Conservation (phyloP, 2,113 vertebrate genomes). For the Microcebus tavaratra region DNA sequence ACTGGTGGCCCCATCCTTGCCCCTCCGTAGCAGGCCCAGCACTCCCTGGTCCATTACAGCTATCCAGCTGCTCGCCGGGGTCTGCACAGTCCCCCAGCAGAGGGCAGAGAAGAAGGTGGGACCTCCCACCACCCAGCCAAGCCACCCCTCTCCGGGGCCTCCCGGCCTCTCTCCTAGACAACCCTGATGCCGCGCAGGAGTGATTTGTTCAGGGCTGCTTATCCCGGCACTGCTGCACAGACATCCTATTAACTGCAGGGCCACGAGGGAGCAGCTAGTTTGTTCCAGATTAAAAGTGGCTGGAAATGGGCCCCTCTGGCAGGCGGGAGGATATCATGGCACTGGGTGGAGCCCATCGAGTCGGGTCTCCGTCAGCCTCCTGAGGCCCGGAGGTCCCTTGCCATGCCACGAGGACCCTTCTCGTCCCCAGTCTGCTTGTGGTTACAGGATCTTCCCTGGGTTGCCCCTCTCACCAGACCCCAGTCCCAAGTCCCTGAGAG, state of each 20-base stretch:
- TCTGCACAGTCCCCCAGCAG: too few relatives aligned
- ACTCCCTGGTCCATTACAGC: not conserved
- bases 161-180: not conserved
- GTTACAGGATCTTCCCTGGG: not conserved
- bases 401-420: not conserved
- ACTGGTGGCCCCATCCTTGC: not conserved
- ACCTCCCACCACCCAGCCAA: not conserved
- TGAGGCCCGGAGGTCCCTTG: not conserved
- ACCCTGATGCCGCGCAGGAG: not conserved
- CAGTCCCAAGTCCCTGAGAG: not conserved
- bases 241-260: constrained; percentile 58
- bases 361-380: not conserved
- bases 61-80: not conserved
- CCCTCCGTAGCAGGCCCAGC: not conserved
- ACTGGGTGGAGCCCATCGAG: not conserved
- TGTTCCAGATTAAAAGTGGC: constrained; percentile 60
- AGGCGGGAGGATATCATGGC: not conserved
- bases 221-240: not conserved
- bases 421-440: not conserved
- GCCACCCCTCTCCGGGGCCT: not conserved
- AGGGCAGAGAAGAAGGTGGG: not conserved
- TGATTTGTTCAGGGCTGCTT: constrained; percentile 45
- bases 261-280: constrained; percentile 6
- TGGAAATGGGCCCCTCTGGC: constrained; percentile 34
- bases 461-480: not conserved